Base-by-base conservation (phyloP, 2,888 invertebrate genomes). In the Smittia sp. region DNA sequence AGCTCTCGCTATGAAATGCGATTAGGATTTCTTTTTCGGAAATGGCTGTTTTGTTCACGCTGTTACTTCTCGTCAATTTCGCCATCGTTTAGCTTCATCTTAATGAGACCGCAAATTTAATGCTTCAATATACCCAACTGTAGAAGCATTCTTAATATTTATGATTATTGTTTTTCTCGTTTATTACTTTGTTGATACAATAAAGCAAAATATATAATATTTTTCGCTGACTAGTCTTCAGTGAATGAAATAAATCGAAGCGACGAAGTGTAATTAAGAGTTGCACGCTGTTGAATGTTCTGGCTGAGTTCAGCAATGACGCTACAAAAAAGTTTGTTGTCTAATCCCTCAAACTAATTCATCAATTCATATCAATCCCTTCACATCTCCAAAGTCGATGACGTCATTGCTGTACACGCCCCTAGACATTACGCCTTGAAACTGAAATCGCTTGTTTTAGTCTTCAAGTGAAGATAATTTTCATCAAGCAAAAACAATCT, bases 161-260 rank as follows among this genome's bases (percentile, higher is more conserved):
- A 58, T 24, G 58, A 58, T 58, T 24, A 58, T 58, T 58, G 58
- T 58, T 58, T n/a, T 18, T 18, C 24, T 24, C 24, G 15, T 58
- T 58, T 58, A 58, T 58, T 58, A 58, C 58, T 15, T 58, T 24
- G 58, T 58, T 58, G 24, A 58, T 58, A 24, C 1, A 58, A 22
- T 24, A 18, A 58, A 58, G 24, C 46, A 58, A 39, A 39, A 39
- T 58, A 2, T 18, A 58, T 20, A 20, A 58, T 2, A 46, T 46
- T n/a, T 46, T 46, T 46, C 13, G 46, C 32, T 32, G 32, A 32
- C 32, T 32, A 3, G 4, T 32, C 32, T 9, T 32, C 32, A 32
- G 32, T 32, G 4, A 9, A 32, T 9, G 32, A 32, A 9, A 32
- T 32, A 32, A 32, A 32, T 32, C 32, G 32, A 32, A 32, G 32